Evolutionary conservation across 1,140 invertebrate species (phyloP).

Genomic region (Drosophila pachea): DNA sequence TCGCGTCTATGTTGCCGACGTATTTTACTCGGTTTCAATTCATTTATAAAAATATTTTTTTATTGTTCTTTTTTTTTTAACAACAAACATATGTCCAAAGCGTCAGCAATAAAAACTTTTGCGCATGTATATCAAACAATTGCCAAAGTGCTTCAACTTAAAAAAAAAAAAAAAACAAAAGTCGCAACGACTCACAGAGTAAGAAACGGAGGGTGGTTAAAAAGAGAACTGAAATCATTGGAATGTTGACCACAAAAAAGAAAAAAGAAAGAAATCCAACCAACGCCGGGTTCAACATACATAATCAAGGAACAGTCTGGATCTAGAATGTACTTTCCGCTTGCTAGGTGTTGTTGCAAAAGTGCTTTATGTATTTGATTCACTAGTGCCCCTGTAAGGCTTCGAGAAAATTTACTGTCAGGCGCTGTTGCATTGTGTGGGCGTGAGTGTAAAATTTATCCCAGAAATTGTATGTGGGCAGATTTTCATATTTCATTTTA

Average conservation of each 20-base stretch:
- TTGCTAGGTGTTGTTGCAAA: constrained; percentile 8
- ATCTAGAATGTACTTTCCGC: constrained; percentile 30
- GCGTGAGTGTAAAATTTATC: constrained; percentile 55
- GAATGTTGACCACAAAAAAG: constrained; percentile 56
- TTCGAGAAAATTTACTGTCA: constrained; percentile 32
- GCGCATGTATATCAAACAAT: constrained; percentile 26
- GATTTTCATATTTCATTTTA: constrained; percentile 58
- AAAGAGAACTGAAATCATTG: constrained; percentile 52
- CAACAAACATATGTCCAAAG: constrained; percentile 40
- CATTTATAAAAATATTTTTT: constrained; percentile 43
- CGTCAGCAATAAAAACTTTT: constrained; percentile 37
- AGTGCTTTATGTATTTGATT: constrained; percentile 16
- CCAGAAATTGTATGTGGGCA: constrained; percentile 53
- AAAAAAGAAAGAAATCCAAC: constrained; percentile 17
- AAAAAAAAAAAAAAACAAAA: constrained; percentile 14
- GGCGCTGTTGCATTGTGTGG: constrained; percentile 61
- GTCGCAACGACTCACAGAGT: constrained; percentile 26
- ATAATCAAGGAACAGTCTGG: constrained; percentile 55
- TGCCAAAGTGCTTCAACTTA: constrained; percentile 35
- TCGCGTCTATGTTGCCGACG: constrained; percentile 17
- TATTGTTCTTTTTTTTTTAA: constrained; percentile 34
- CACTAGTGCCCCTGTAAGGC: constrained; percentile 44
- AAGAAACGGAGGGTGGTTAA: constrained; percentile 32
- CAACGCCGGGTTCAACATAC: constrained; percentile 47
- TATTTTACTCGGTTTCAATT: constrained; percentile 57